Conservation (phyloP, 2,797 vertebrate species). For the Danio kyathit region DNA sequence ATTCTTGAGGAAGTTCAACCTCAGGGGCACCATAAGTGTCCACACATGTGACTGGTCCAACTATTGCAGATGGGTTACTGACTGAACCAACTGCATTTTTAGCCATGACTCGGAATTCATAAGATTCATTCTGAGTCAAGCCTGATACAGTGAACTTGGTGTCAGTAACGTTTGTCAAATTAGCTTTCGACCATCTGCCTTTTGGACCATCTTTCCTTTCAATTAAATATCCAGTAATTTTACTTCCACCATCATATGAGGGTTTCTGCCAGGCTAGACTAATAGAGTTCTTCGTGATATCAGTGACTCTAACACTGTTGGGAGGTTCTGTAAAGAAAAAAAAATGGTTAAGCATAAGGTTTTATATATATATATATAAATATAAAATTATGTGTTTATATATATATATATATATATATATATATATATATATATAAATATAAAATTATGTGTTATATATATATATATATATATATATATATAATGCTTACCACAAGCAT, state of each 20-base stretch:
- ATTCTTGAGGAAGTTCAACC: slow-evolving; percentile 92
- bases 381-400: too few species aligned
- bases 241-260: slow-evolving; percentile 93
- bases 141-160: slow-evolving; percentile 89
- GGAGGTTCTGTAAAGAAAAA: slow-evolving; percentile 85
- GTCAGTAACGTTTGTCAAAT: slow-evolving; percentile 91
- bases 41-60: slow-evolving; percentile 91
- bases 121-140: slow-evolving; percentile 89
- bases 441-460: too few species aligned
- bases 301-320: slow-evolving; percentile 87
- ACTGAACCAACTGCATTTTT: slow-evolving; percentile 96
- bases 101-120: slow-evolving; percentile 94
- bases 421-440: too few species aligned
- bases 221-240: slow-evolving; percentile 91
- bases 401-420: too few species aligned
- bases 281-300: slow-evolving; percentile 93
- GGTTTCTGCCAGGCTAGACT: slow-evolving; percentile 92
- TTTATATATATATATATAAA: too few species aligned
- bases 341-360: not conserved
- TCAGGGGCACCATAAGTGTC: slow-evolving; percentile 96
- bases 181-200: slow-evolving; percentile 90
- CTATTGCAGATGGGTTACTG: slow-evolving; percentile 91
- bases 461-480: too few species aligned
- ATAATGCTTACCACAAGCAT: slow-evolving; percentile 91
- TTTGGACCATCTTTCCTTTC: slow-evolving; percentile 88